Evolutionary conservation across 2,797 vertebrate genomes (phyloP).

Genomic region (Ctenopoma kingsleyae): DNA sequence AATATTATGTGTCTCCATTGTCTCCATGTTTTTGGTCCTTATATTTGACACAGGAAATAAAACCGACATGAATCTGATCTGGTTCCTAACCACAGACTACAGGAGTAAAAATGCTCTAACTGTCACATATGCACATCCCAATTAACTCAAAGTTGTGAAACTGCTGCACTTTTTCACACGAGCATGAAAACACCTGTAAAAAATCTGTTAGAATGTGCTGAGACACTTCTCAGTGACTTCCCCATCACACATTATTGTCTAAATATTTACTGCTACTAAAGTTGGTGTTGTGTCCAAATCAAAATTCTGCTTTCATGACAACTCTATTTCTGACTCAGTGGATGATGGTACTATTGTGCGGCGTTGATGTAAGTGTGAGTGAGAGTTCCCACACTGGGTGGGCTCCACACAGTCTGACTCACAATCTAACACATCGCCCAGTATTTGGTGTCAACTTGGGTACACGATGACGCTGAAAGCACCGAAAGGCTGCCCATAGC

Average conservation of each 20-base stretch:
- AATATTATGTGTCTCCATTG: background rate
- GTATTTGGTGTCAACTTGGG: conserved; percentile 23
- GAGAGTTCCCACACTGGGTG: conserved; percentile 53
- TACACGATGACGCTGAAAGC: conserved; percentile 21
- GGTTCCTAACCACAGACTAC: background rate
- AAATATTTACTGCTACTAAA: conserved; percentile 16
- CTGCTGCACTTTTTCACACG: background rate
- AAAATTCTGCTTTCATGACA: conserved; percentile 36
- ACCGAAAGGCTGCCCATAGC: conserved; percentile 16
- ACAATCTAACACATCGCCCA: conserved; percentile 52
- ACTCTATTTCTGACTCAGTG: conserved; percentile 35
- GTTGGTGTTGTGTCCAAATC: conserved; percentile 7
- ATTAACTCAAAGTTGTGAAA: background rate
- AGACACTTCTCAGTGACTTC: background rate
- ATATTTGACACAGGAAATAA: background rate
- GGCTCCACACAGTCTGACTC: conserved; percentile 64
- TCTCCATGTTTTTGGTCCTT: background rate
- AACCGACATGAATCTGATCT: background rate
- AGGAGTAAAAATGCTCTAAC: background rate
- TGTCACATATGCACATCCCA: background rate
- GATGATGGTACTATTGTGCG: conserved; percentile 35
- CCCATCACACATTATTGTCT: background rate
- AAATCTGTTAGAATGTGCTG: conserved; percentile 9
- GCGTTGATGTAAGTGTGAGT: conserved; percentile 44
- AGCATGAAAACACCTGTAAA: background rate